phyloP scores from a whole-genome alignment of 2,797 vertebrate genomes.

The Gorsachius magnificus region DNA sequence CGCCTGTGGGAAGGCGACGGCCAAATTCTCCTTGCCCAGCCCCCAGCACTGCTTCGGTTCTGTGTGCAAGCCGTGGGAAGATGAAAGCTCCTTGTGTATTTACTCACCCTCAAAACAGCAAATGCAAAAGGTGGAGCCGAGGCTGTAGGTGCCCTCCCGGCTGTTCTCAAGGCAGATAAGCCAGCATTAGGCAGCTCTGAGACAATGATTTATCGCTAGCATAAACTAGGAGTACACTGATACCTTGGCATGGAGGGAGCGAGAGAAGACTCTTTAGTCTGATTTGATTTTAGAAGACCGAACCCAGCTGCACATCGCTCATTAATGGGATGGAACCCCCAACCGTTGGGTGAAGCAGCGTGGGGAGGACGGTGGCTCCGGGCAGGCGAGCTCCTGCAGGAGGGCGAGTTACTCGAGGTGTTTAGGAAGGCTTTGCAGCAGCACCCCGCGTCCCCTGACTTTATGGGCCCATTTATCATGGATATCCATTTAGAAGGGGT shows the following conservation, averaged over 20 bases:
- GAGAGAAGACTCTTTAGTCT: neutral
- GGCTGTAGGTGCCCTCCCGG: rapidly evolving
- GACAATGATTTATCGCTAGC: neutral
- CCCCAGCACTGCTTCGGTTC: neutral
- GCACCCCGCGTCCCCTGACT: neutral
- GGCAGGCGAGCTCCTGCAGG: neutral
- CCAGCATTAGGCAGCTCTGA: rapidly evolving
- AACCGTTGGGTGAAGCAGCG: neutral
- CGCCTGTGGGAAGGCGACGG: rapidly evolving
- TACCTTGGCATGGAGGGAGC: neutral
- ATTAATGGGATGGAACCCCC: neutral
- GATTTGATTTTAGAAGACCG: neutral
- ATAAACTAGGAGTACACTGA: neutral
- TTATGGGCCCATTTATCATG: neutral
- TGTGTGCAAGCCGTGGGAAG: rapidly evolving
- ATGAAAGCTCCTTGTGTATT: neutral
- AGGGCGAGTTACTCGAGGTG: rapidly evolving
- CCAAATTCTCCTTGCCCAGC: neutral
- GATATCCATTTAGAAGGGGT: neutral
- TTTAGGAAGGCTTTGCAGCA: neutral
- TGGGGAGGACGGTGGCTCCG: neutral
- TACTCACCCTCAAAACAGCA: rapidly evolving
- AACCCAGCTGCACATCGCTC: neutral
- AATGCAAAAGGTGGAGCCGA: neutral
- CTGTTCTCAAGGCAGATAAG: neutral